Evolutionary conservation across 2,113 vertebrate species (phyloP).

Genomic region (Salvelinus sp.): DNA sequence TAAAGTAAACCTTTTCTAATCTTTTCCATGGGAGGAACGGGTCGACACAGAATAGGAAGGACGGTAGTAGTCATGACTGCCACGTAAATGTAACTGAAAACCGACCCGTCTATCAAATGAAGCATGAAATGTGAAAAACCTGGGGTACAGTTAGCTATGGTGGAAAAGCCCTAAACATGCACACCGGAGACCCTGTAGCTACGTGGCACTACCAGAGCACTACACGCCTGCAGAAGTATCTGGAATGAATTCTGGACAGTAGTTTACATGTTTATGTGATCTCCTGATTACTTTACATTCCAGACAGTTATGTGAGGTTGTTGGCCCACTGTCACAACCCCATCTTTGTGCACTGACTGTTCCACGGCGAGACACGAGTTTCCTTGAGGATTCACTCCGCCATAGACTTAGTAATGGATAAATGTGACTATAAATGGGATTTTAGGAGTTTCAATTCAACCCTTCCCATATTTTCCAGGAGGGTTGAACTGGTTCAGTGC

Average conservation of each 20-base stretch:
- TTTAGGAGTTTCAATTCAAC: constrained; percentile 6
- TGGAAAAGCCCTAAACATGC: background rate
- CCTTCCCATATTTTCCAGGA: background rate
- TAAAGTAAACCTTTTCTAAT: too few relatives aligned
- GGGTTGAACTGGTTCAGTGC: background rate
- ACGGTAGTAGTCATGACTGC: too few relatives aligned
- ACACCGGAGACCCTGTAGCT: background rate
- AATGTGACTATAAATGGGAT: constrained; percentile 1
- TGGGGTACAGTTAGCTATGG: background rate
- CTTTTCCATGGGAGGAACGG: too few relatives aligned
- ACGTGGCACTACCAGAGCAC: background rate
- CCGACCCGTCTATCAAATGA: background rate
- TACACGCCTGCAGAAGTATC: background rate
- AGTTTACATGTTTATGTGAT: background rate
- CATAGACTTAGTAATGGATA: background rate
- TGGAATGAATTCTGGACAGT: background rate
- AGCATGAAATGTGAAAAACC: background rate
- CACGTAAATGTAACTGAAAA: too few relatives aligned
- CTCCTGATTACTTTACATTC: background rate
- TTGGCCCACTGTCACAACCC: background rate
- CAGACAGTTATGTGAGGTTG: background rate
- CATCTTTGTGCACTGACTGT: background rate
- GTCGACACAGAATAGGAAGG: too few relatives aligned
- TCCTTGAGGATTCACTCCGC: background rate
- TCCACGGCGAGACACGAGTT: background rate